Evolutionary conservation across 2,797 vertebrate species (phyloP).

Genomic region (Platalea minor): DNA sequence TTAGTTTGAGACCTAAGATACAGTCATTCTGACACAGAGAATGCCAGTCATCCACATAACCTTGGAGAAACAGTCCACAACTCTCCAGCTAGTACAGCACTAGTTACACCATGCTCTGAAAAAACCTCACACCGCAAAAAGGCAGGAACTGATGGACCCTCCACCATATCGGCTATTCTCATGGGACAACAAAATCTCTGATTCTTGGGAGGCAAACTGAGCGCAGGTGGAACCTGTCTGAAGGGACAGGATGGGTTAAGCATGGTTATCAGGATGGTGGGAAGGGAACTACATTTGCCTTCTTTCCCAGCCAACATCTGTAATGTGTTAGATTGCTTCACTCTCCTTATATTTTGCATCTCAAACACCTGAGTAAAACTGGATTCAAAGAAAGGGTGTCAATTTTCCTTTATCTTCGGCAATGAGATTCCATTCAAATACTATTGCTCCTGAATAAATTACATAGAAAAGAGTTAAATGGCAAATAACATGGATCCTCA

Average conservation of each 20-base stretch:
- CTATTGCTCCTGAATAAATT: not conserved
- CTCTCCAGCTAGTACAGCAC: not conserved
- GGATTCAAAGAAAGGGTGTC: not conserved
- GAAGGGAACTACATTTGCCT: not conserved
- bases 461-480: not conserved
- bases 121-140: not conserved
- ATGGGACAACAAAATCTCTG: not conserved
- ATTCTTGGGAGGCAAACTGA: not conserved
- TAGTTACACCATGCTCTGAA: not conserved
- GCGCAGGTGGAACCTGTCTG: not conserved
- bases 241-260: not conserved
- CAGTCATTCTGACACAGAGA: not conserved
- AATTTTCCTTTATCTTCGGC: not conserved
- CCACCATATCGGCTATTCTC: not conserved
- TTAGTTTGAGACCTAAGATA: not conserved
- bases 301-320: not conserved
- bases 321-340: not conserved
- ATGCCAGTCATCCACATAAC: not conserved
- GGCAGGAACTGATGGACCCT: not conserved
- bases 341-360: not conserved
- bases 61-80: not conserved
- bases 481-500: not conserved
- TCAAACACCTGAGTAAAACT: not conserved
- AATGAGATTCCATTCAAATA: not conserved
- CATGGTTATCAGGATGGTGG: not conserved